A percentile compares a stretch with the other conserved stretches of the same genome.
phyloP scores from a whole-genome alignment of 2,113 vertebrate genomes.

The Cercocebus atys region DNA sequence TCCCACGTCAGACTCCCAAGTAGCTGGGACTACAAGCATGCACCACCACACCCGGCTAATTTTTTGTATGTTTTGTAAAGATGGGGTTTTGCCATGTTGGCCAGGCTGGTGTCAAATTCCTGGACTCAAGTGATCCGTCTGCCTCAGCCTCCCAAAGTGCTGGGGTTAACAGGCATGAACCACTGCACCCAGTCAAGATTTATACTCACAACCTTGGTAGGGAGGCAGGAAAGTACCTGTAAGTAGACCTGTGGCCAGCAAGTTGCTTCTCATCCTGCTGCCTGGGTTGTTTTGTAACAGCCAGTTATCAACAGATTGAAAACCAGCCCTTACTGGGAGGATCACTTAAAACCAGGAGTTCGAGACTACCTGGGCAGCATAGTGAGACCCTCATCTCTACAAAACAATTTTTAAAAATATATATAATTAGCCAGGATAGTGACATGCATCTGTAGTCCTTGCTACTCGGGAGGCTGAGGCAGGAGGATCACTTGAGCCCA shows the following conservation, averaged over 20 bases:
- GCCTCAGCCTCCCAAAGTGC: background rate
- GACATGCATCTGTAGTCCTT: too few relatives aligned
- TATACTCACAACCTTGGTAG: background rate
- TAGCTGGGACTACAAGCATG: too few relatives aligned
- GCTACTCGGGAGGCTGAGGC: too few relatives aligned
- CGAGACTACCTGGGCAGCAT: background rate
- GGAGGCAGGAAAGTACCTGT: background rate
- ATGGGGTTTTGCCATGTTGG: too few relatives aligned
- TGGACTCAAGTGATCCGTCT: background rate
- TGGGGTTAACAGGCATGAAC: too few relatives aligned
- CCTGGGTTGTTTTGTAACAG: background rate
- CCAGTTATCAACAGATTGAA: background rate
- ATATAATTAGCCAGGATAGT: too few relatives aligned
- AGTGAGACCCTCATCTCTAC: too few relatives aligned
- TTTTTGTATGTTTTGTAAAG: too few relatives aligned
- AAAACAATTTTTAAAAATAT: too few relatives aligned
- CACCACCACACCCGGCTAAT: too few relatives aligned
- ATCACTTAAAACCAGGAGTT: background rate
- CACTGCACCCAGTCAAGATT: too few relatives aligned
- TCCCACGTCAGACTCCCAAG: too few relatives aligned
- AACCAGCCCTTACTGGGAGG: background rate
- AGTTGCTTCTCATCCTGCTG: background rate
- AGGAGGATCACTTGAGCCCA: background rate
- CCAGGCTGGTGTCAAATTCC: background rate
- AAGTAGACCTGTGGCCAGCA: rapidly evolving